Base-by-base conservation (phyloP, 2,113 vertebrate species). In the Strigops habroptila region DNA sequence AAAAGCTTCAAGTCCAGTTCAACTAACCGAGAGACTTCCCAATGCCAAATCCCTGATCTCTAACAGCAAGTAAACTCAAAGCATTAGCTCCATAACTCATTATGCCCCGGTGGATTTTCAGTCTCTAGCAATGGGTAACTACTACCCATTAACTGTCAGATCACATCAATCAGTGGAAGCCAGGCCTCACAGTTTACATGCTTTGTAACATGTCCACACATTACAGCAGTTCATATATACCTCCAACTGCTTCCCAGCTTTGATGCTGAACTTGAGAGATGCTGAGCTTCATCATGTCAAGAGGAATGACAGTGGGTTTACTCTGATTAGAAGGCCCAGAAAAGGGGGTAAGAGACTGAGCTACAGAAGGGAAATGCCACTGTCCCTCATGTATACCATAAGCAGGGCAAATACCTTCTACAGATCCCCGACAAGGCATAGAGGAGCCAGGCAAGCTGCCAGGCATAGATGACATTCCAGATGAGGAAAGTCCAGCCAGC, bases 401-500 rank as follows among this genome's bases (percentile, higher is more conserved):
- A 71, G 14, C 3, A 71, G 30, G 27, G 39, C 39, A 68, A 77
- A 79, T 97, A 95, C 95, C 96, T 97, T 84, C 93, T 92, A 35
- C 91, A 96, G 76, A 97, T 79, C 51, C 88, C 84, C 10, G 93
- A 97, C 44, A 97, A 48, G 17, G 64, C 65, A 0, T 96, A 97
- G 82, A 93, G 81, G 51, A 97, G 91, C 96, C 93, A 97, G 46
- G 88, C 76, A 59, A 97, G 94, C 95, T 97, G 93, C 97, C 96
- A 97, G 37, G 63, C 14, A 5, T 96, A 93, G 93, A 97, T 97
- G 62, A 96, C 62, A 21, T 97, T 97, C 95, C 96, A 97, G 90
- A 97, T 96, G 59, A 88, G 94, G 87, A 97, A 97, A 67, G 96
- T 96, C 97, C 96, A 94, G 48, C 64, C 67, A 24, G 90, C 95